Evolutionary conservation across 2,113 vertebrate genomes (phyloP).

Genomic region (Fregetta grallaria): DNA sequence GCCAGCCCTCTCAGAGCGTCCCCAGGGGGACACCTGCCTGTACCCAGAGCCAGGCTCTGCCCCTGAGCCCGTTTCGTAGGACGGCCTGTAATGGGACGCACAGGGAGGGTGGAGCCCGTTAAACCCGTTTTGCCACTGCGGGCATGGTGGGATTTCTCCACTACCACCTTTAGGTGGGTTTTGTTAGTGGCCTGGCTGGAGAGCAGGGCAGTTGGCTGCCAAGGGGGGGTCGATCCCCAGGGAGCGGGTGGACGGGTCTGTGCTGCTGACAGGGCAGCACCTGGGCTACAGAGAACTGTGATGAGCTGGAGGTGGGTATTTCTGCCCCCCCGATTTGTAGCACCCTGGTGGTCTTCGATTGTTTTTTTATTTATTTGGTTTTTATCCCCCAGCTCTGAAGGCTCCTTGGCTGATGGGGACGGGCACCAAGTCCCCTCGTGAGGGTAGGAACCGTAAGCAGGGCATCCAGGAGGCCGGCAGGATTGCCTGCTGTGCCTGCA

Average conservation of each 20-base stretch:
- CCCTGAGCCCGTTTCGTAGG: neutral
- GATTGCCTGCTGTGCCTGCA: rapidly evolving
- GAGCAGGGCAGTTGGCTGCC: neutral
- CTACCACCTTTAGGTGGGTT: neutral
- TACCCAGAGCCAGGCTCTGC: neutral
- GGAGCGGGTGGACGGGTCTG: neutral
- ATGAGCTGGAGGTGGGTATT: neutral
- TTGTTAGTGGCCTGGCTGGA: neutral
- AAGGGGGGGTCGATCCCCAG: neutral
- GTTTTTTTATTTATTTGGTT: neutral
- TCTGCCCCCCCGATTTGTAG: neutral
- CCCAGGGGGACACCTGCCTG: neutral
- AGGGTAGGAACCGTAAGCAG: neutral
- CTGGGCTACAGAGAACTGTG: neutral
- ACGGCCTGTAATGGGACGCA: neutral
- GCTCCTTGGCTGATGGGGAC: neutral
- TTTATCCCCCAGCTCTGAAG: neutral
- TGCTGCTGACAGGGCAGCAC: neutral
- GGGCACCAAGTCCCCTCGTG: neutral
- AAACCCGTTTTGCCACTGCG: neutral
- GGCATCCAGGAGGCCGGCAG: neutral
- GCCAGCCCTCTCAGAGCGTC: neutral
- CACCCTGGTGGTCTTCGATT: neutral
- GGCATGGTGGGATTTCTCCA: neutral
- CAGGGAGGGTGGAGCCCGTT: neutral